Conservation (phyloP, 2,113 vertebrate genomes). For the Laticauda colubrina region DNA sequence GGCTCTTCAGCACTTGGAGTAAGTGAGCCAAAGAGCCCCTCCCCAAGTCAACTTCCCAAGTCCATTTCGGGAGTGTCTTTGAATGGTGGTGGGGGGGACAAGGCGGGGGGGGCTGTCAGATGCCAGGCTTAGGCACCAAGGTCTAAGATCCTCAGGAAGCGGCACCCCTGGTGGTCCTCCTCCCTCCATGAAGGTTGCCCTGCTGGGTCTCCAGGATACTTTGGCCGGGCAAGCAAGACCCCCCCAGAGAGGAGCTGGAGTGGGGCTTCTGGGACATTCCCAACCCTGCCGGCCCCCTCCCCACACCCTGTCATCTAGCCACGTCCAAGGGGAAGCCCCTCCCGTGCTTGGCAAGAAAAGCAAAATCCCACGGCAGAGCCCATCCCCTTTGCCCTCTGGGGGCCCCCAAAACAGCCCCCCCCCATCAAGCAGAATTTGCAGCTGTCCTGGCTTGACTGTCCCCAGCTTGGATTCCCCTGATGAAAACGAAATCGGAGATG, state of each 20-base stretch:
- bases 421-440: background rate
- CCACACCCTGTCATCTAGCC: background rate
- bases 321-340: rapidly evolving
- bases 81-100: rapidly evolving
- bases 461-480: slow-evolving; percentile 81
- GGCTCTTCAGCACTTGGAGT: slow-evolving; percentile 84
- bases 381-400: background rate
- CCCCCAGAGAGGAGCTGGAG: background rate
- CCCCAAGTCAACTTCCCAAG: too few species aligned
- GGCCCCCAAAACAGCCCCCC: background rate
- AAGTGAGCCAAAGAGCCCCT: slow-evolving; percentile 51
- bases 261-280: background rate
- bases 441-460: background rate
- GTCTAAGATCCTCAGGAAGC: background rate
- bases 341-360: background rate
- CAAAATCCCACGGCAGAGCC: background rate
- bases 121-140: background rate
- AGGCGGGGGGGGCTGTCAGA: background rate
- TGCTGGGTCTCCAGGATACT: background rate
- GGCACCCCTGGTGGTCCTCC: background rate
- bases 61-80: background rate
- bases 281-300: background rate
- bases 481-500: slow-evolving; percentile 85
- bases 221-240: background rate
- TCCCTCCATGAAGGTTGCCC: background rate